These are phyloP conservation scores for Empis livida DNA, from an alignment of 2,888 invertebrate genomes.

Conservation along the genomic window DNA sequence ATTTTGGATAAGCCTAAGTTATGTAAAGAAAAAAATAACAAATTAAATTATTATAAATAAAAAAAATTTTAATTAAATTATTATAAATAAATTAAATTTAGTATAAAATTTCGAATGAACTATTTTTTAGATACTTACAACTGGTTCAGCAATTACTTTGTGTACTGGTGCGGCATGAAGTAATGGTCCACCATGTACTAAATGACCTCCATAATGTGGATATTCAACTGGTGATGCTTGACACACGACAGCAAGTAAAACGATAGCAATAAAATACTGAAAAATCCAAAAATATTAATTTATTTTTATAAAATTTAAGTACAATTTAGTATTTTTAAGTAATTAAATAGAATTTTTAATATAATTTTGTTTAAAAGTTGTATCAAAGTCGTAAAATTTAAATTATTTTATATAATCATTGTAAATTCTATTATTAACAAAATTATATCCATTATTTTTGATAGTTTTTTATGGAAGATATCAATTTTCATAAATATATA, in stretches of 20 bases:
- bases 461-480: too few species aligned
- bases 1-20: slow-evolving; percentile 51
- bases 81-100: neutral
- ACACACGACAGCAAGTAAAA: slow-evolving; percentile 28
- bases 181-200: slow-evolving; percentile 24
- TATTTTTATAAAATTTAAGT: neutral
- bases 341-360: too few species aligned
- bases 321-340: too few species aligned
- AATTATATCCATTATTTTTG: too few species aligned
- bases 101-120: too few species aligned
- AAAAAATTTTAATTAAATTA: neutral
- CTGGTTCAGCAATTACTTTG: slow-evolving; percentile 24
- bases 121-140: slow-evolving; percentile 16
- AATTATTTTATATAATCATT: too few species aligned
- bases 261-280: slow-evolving; percentile 33
- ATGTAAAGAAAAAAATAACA: neutral
- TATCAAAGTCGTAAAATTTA: too few species aligned
- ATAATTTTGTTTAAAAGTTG: too few species aligned
- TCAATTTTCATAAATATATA: too few species aligned
- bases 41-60: neutral
- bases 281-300: slow-evolving; percentile 7
- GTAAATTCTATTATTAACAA: too few species aligned
- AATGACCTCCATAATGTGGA: slow-evolving; percentile 27
- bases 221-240: slow-evolving; percentile 33
- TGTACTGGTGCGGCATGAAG: slow-evolving; percentile 25